Base-by-base conservation (phyloP, 2,888 invertebrate species). In the Monoplex corrugatus region DNA sequence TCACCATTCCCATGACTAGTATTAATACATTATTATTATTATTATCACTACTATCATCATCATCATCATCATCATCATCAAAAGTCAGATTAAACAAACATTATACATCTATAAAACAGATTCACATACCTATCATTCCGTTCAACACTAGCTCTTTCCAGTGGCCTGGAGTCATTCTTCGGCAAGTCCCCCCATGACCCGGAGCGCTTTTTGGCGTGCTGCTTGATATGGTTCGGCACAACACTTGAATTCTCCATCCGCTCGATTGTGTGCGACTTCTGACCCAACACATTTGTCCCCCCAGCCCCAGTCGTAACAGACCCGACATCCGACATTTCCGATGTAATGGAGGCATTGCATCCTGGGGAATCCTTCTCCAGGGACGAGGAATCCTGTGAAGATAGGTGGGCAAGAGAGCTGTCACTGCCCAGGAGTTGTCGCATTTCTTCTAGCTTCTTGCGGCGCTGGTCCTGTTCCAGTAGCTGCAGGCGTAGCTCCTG, bases 371-470 rank as follows among this genome's bases (percentile, higher is more conserved):
- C 91, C 82, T 90, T 91, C 72, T 91, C 91, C 72, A 90, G 38
- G 28, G 91, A 91, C 5, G 92, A 92, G 43, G 92, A 92, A 44
- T 92, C 92, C 50, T 90, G 89, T 63, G 91, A 90, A 63, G 91
- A 87, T 8, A 86, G 88, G 16, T 90, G 89, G 28, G 89, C 89
- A 13, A 90, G 88, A 38, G 91, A 90, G 50, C 89, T 92, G 44
- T 92, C 93, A 43, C 92, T 92, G 28, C 92, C 91, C 68, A 94
- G 91, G 44, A 91, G 89, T 72, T 93, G 92, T 8, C 95, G 89
- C 91, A 94, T 92, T 57, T 93, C 92, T 87, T 94, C 94, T 85
- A 94, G 92, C 85, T 94, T 94, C 44, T 90, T 91, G 44, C 94
- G 89, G 35, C 94, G 89, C 63, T 90, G 92, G 86, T 94, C 94